phyloP scores from a whole-genome alignment of 2,113 vertebrate species.

The Puffinus mauretanicus region DNA sequence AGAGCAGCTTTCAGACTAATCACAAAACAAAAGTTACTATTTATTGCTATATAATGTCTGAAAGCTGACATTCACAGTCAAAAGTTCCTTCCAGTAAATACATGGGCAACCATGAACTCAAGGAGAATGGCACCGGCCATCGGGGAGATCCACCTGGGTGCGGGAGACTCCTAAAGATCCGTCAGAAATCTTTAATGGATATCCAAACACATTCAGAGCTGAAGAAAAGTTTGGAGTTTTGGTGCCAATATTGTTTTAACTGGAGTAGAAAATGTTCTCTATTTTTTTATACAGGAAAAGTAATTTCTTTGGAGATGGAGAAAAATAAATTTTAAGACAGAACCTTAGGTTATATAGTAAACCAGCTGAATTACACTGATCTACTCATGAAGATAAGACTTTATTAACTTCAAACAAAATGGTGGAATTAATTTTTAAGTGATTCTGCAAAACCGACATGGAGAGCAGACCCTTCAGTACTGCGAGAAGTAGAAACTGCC shows the following conservation, averaged over 20 bases:
- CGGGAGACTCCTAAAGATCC: neutral
- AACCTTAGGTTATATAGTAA: neutral
- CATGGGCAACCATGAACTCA: accelerated
- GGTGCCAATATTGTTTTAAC: neutral
- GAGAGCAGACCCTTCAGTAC: neutral
- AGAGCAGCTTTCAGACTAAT: neutral
- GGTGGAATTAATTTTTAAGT: neutral
- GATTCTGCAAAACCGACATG: neutral
- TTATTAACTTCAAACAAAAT: neutral
- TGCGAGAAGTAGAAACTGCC: neutral
- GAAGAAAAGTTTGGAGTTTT: neutral
- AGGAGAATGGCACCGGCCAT: neutral
- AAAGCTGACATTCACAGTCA: neutral
- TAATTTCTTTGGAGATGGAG: neutral
- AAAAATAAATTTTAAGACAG: neutral
- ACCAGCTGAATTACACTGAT: neutral
- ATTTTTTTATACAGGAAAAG: neutral
- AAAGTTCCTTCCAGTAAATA: neutral
- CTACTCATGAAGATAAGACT: neutral
- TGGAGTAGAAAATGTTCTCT: neutral
- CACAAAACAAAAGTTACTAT: neutral
- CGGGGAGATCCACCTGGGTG: neutral
- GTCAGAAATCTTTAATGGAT: neutral
- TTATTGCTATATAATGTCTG: neutral
- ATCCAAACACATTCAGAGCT: neutral